Conservation (phyloP, 2,113 vertebrate genomes). For the Elachura formosa region DNA sequence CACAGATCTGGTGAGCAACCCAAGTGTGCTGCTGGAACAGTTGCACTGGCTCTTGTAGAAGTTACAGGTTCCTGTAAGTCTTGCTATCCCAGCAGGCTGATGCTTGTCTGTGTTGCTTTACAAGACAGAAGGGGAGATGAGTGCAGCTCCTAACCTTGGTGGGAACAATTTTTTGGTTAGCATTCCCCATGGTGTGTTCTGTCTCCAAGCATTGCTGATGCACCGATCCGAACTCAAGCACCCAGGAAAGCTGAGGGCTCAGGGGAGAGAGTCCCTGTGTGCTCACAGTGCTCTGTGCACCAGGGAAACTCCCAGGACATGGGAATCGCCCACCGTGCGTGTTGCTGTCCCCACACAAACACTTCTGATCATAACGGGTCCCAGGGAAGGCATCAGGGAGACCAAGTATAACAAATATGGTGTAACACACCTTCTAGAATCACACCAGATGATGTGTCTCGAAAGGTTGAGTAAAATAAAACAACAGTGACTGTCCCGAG, state of each 20-base stretch:
- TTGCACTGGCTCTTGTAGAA: background rate
- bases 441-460: background rate
- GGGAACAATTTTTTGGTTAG: background rate
- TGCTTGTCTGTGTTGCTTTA: background rate
- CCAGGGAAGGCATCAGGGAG: background rate
- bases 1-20: background rate
- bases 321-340: background rate
- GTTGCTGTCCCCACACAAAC: background rate
- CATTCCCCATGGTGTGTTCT: background rate
- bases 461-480: background rate
- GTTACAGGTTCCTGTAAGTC: background rate
- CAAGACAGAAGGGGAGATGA: background rate
- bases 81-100: background rate
- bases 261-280: background rate
- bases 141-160: background rate
- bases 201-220: background rate
- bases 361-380: background rate
- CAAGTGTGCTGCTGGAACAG: background rate
- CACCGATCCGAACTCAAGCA: background rate
- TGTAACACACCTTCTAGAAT: background rate
- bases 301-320: accelerated
- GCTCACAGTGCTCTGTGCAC: background rate
- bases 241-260: background rate
- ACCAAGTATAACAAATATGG: background rate
- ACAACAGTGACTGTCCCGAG: background rate